Evolutionary conservation across 30 jellyfish, hydroid and myxozoan species (phyloP).

Genomic region (Hydractinia echinata): DNA sequence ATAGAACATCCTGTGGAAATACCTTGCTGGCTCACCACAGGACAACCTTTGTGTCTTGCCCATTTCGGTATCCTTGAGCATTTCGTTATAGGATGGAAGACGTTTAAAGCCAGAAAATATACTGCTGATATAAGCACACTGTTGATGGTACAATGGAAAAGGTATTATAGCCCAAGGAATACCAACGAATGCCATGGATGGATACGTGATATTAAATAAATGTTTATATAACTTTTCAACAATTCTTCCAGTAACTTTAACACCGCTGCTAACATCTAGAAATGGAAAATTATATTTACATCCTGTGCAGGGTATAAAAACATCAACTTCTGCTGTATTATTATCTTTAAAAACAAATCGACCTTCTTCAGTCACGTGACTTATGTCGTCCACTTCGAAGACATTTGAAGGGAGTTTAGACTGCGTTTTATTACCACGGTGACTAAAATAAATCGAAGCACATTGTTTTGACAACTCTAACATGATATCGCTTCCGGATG

Average conservation of each 20-base stretch:
- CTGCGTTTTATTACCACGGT: slow-evolving; percentile 23
- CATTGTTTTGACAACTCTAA: slow-evolving; percentile 59
- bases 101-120: slow-evolving; percentile 35
- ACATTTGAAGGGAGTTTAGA: slow-evolving; percentile 42
- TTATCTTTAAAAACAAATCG: slow-evolving; percentile 56
- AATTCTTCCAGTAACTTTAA: slow-evolving; percentile 40
- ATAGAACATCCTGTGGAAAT: slow-evolving; percentile 12
- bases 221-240: slow-evolving; percentile 59
- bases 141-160: slow-evolving; percentile 49
- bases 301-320: slow-evolving; percentile 67
- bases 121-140: slow-evolving; percentile 48
- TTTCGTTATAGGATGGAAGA: slow-evolving; percentile 50
- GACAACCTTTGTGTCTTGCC: background rate
- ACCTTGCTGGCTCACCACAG: slow-evolving; percentile 1
- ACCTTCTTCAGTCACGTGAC: slow-evolving; percentile 41
- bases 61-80: slow-evolving; percentile 32
- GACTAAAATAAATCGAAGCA: slow-evolving; percentile 44
- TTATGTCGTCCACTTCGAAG: slow-evolving; percentile 35
- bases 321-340: slow-evolving; percentile 37
- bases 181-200: slow-evolving; percentile 70
- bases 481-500: slow-evolving; percentile 86
- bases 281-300: slow-evolving; percentile 63
- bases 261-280: slow-evolving; percentile 39
- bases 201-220: slow-evolving; percentile 49
- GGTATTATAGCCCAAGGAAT: slow-evolving; percentile 49